Evolutionary conservation across 2,113 vertebrate species (phyloP).

Genomic region (Struthio camelus): DNA sequence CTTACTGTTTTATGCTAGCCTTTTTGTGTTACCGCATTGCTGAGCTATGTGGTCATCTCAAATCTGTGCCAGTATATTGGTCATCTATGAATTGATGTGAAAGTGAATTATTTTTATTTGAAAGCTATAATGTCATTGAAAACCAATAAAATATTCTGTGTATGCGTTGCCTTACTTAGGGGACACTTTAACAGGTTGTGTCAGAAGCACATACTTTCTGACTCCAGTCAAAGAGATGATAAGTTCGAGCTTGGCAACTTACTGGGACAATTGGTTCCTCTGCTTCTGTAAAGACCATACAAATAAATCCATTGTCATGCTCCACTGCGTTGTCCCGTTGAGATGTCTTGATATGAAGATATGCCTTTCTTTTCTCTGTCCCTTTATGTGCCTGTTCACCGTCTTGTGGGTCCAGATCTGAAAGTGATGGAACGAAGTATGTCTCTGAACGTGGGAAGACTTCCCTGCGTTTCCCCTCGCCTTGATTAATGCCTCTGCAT

Average conservation of each 20-base stretch:
- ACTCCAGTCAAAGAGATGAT: neutral
- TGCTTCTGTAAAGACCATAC: neutral
- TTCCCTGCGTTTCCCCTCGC: neutral
- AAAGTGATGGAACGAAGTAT: neutral
- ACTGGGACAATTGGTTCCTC: neutral
- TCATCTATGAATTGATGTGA: neutral
- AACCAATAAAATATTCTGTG: neutral
- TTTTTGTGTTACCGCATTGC: neutral
- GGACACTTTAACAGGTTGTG: rapidly evolving
- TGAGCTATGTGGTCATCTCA: neutral
- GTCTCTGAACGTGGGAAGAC: neutral
- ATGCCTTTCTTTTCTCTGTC: neutral
- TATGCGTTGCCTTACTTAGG: neutral
- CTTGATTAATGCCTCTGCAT: neutral
- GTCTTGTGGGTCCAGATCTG: neutral
- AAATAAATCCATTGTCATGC: neutral
- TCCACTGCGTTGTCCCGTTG: rapidly evolving
- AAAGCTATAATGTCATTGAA: neutral
- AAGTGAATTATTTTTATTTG: neutral
- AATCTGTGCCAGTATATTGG: neutral
- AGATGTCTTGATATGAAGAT: rapidly evolving
- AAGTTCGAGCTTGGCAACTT: neutral
- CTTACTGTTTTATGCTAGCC: neutral
- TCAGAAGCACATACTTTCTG: neutral
- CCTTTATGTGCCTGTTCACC: rapidly evolving